Percentiles rank a stretch among this genome's conserved stretches.
These are phyloP conservation scores for Nautilus pompilius DNA, from an alignment of 1,140 invertebrate species.

Conservation along the genomic window DNA sequence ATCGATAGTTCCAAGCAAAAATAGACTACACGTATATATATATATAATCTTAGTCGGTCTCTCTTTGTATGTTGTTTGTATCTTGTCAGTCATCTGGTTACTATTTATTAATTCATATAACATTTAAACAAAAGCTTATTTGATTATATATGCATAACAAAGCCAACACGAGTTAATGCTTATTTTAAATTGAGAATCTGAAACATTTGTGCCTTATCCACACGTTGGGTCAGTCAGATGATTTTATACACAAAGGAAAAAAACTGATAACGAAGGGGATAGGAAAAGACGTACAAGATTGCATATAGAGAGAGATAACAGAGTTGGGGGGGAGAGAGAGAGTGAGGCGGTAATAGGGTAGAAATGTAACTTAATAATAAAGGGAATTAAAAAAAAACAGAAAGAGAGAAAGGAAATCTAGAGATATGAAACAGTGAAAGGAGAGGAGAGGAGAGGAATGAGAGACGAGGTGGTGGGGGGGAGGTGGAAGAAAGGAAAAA, in stretches of 20 bases:
- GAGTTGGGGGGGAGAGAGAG: neutral
- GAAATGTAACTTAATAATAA: neutral
- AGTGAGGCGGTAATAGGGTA: neutral
- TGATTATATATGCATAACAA: neutral
- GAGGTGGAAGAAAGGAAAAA: neutral
- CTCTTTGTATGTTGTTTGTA: neutral
- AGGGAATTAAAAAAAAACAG: neutral
- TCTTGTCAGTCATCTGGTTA: neutral
- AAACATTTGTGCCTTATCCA: neutral
- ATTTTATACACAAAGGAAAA: neutral
- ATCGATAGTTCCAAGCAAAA: too few species aligned
- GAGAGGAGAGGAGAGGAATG: neutral
- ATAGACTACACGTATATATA: too few species aligned
- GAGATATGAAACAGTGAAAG: neutral
- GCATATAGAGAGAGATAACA: neutral
- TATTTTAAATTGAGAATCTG: neutral
- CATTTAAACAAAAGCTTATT: neutral
- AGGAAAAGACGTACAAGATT: neutral
- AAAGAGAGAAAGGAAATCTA: neutral
- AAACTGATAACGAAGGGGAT: neutral
- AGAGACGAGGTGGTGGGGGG: neutral
- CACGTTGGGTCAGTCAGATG: neutral
- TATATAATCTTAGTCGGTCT: too few species aligned
- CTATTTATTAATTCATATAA: neutral
- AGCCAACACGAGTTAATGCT: neutral